These are phyloP conservation scores for Drosophila sp. DNA, from an alignment of 1,140 invertebrate species.

Conservation along the genomic window DNA sequence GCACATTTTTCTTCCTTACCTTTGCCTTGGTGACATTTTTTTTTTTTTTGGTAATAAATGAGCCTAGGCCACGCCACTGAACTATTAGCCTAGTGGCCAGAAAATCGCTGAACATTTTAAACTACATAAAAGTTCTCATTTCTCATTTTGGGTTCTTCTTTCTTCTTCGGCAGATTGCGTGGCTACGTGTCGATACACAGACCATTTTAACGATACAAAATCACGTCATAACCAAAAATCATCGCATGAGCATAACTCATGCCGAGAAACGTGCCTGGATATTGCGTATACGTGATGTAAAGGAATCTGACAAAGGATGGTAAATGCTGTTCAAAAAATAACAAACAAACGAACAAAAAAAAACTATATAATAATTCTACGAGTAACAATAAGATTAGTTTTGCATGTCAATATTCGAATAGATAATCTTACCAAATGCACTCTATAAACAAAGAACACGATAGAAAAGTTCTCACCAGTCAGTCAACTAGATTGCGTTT, in stretches of 20 bases:
- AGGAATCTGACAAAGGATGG: constrained; percentile 91
- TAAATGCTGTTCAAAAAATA: constrained; percentile 36
- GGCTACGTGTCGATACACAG: constrained; percentile 95
- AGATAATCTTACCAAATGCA: constrained; percentile 2
- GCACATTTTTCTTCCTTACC: constrained; percentile 33
- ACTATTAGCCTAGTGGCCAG: constrained; percentile 60
- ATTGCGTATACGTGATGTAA: constrained; percentile 91
- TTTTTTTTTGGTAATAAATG: constrained; percentile 60
- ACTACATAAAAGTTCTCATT: constrained; percentile 50
- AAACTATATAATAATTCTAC: constrained; percentile 1
- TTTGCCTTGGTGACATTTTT: constrained; percentile 51
- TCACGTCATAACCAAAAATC: constrained; percentile 95
- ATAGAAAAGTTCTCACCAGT: neutral
- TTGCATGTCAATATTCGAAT: constrained; percentile 18
- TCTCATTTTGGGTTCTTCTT: constrained; percentile 33
- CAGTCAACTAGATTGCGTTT: too few relatives aligned
- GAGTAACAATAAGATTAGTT: constrained; percentile 13
- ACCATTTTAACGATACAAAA: constrained; percentile 95
- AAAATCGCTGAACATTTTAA: constrained; percentile 67
- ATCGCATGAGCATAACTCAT: constrained; percentile 93
- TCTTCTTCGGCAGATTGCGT: constrained; percentile 89
- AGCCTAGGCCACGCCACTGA: constrained; percentile 61
- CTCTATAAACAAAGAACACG: neutral
- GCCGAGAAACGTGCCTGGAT: constrained; percentile 94
- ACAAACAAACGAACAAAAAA: neutral